Base-by-base conservation (phyloP, 2,888 invertebrate genomes). In the Amiota mariae region DNA sequence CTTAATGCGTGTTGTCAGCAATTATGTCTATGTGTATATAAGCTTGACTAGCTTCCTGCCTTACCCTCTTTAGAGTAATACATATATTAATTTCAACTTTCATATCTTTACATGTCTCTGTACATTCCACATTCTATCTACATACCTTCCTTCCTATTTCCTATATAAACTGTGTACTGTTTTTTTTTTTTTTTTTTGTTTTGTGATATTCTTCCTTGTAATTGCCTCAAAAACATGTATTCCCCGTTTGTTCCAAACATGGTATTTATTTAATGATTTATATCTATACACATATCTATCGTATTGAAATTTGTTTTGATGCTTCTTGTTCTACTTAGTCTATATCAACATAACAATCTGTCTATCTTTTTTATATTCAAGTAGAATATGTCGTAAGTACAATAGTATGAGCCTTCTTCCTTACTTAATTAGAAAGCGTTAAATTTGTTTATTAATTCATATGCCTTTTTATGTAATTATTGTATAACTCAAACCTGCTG, bases 381-480 rank as follows among this genome's bases (percentile, higher is more conserved):
- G n/a, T 66, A 46, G 47, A 20, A n/a, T 15, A n/a, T 13, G 11
- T 36, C 36, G 36, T 36, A 4, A 36, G 36, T 36, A n/a, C n/a
- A n/a, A n/a, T n/a, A 36, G 36, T 36, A 36, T 36, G 8, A 36
- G 47, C 74, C 59, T 49, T 72, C 9, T 67, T 20, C 72, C 66
- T 67, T 68, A 70, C 70, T 84, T 83, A 85, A 85, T 85, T 83
- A 83, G 84, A 77, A 72, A 72, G 81, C 84, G 80, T 74, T 72
- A 82, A 84, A 81, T 85, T 79, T 82, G 80, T 82, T 85, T 85
- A 83, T 85, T 85, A 83, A 83, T 83, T 83, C 36, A 84, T 84
- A 84, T 83, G 84, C 84, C 85, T 85, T 84, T 85, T 82, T 81
- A 79, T 75, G 75, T 83, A 83, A 83, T 83, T 83, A 80, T 85